Conservation (phyloP, 2,797 vertebrate genomes). For the Furcifer pardalis region DNA sequence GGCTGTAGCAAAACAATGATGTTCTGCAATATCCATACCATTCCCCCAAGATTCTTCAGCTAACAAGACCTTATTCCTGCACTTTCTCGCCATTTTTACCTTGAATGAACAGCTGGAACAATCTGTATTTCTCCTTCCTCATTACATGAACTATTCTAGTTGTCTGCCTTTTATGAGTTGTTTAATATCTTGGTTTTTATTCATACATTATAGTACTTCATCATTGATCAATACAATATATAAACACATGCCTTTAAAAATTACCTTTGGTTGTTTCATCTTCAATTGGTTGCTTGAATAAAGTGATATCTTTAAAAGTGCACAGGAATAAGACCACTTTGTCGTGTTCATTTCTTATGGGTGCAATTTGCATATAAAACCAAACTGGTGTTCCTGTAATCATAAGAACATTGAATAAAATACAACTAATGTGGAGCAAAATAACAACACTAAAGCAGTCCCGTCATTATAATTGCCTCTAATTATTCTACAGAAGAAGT, state of each 20-base stretch:
- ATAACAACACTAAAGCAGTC: neutral
- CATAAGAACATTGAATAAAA: slow-evolving; percentile 26
- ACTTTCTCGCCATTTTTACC: no score
- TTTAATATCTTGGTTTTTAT: no score
- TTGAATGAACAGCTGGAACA: no score
- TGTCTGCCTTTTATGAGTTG: no score
- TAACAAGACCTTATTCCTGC: no score
- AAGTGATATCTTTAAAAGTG: slow-evolving; percentile 96
- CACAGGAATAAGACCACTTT: slow-evolving; percentile 97
- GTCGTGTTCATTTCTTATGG: slow-evolving; percentile 96
- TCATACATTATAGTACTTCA: no score
- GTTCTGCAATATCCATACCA: no score
- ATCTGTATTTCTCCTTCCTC: no score
- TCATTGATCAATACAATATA: no score
- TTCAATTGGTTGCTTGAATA: slow-evolving; percentile 97
- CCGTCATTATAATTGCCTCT: neutral
- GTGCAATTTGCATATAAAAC: slow-evolving; percentile 99
- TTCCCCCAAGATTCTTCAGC: no score
- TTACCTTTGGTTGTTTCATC: slow-evolving; percentile 95
- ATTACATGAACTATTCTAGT: no score
- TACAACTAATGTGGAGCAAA: neutral
- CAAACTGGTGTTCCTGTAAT: slow-evolving; percentile 91
- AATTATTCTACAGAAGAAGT: neutral
- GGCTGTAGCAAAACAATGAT: no score
- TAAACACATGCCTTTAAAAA: slow-evolving; percentile 18